Conservation (phyloP, 1,140 invertebrate genomes). For the Hetaerina americana region DNA sequence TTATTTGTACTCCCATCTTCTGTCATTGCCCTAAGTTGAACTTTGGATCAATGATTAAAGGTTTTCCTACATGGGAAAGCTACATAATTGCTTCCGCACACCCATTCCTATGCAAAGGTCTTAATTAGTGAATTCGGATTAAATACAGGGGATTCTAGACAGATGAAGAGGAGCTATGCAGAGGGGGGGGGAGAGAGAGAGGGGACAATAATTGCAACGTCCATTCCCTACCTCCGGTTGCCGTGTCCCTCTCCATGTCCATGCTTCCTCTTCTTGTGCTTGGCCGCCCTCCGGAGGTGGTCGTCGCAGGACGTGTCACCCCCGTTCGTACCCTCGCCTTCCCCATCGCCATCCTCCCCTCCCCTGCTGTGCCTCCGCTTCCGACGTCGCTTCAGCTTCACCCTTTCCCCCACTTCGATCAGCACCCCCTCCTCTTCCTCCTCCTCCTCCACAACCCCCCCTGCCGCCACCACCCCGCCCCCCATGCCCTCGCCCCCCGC, state of each 20-base stretch:
- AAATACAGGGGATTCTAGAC: no score
- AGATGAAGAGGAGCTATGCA: no score
- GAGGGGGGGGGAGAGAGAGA: no score
- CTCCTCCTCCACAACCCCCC: not conserved
- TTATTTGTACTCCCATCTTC: no score
- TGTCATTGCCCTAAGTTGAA: no score
- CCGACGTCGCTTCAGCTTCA: not conserved
- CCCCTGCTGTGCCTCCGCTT: not conserved
- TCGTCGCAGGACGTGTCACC: not conserved
- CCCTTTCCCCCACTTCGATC: not conserved
- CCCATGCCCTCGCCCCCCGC: not conserved
- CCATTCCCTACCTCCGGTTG: not conserved
- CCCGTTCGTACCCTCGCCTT: not conserved
- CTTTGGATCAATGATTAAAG: no score
- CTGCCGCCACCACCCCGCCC: not conserved
- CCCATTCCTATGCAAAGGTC: no score
- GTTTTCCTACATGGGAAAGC: no score
- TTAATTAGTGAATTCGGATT: no score
- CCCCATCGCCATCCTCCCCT: not conserved
- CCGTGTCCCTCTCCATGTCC: not conserved
- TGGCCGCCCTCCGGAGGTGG: not conserved
- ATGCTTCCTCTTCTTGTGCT: not conserved
- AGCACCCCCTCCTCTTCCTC: not conserved
- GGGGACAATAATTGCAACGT: no score
- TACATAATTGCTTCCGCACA: no score